These are phyloP conservation scores for Brotogeris chrysoptera DNA, from an alignment of 2,797 vertebrate genomes.

Conservation along the genomic window DNA sequence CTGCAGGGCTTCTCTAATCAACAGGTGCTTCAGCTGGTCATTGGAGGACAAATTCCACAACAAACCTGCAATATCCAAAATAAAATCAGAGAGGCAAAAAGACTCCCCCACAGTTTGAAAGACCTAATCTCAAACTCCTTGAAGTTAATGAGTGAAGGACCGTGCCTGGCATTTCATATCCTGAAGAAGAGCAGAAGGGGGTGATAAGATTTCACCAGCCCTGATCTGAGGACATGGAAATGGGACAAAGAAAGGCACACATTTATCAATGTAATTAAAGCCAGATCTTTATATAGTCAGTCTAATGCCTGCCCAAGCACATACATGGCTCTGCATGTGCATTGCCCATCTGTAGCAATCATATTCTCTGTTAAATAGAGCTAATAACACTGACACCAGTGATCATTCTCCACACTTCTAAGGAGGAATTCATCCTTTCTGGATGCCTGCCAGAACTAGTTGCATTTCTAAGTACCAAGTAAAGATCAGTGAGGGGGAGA, in stretches of 20 bases:
- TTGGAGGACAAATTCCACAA: constrained; percentile 97
- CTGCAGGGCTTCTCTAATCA: constrained; percentile 77
- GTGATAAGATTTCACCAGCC: background rate
- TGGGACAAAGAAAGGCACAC: background rate
- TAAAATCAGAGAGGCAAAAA: background rate
- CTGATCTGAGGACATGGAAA: background rate
- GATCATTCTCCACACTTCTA: background rate
- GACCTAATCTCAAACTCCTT: background rate
- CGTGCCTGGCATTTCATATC: background rate
- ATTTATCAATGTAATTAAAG: background rate
- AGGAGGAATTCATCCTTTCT: background rate
- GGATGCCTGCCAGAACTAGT: background rate
- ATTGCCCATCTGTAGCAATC: background rate
- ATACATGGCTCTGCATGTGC: background rate
- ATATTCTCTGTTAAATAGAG: background rate
- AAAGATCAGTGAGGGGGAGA: background rate
- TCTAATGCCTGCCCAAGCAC: fast-evolving
- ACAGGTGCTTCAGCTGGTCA: constrained; percentile 85
- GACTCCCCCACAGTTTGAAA: background rate
- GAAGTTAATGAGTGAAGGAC: background rate
- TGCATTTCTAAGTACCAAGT: background rate
- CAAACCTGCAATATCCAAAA: constrained; percentile 79
- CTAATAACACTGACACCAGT: fast-evolving
- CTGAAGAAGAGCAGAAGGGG: background rate
- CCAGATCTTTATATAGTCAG: background rate